These are phyloP conservation scores for Turritopsis dohrnii DNA, from an alignment of 30 jellyfish, hydroid and myxozoan species.

Conservation along the genomic window DNA sequence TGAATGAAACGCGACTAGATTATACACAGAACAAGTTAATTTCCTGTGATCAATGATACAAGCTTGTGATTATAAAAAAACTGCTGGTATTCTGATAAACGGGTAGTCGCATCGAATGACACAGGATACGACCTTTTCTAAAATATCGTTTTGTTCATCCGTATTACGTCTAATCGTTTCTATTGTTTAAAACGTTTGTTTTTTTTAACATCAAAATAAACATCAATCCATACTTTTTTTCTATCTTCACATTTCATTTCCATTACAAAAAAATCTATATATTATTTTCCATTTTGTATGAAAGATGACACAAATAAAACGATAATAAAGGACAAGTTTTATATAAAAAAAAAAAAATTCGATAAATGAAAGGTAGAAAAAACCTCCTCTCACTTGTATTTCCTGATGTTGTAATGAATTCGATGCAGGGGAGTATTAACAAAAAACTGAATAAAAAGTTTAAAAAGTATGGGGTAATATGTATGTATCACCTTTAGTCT, in stretches of 20 bases:
- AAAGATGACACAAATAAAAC: not conserved
- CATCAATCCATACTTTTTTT: too few species aligned
- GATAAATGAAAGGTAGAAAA: not conserved
- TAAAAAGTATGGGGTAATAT: too few species aligned
- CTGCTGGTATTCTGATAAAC: not conserved
- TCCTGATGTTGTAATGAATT: not conserved
- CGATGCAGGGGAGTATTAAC: not conserved
- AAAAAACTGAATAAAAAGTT: too few species aligned
- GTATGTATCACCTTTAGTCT: too few species aligned
- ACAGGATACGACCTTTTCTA: not conserved
- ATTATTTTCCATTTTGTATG: not conserved
- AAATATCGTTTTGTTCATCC: not conserved
- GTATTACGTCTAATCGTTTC: not conserved
- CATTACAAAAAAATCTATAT: not conserved
- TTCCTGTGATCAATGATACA: not conserved
- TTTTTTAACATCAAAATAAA: constrained; percentile 9
- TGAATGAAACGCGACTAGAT: not conserved
- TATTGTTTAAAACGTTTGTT: too few species aligned
- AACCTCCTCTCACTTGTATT: too few species aligned
- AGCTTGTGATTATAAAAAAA: not conserved
- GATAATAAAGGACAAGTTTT: not conserved
- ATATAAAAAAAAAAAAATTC: not conserved
- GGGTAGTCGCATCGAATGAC: not conserved
- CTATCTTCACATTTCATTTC: not conserved
- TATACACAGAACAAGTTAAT: not conserved